Evolutionary conservation across 2,888 invertebrate genomes (phyloP).

Genomic region (Dryocosmus kuriphilus): DNA sequence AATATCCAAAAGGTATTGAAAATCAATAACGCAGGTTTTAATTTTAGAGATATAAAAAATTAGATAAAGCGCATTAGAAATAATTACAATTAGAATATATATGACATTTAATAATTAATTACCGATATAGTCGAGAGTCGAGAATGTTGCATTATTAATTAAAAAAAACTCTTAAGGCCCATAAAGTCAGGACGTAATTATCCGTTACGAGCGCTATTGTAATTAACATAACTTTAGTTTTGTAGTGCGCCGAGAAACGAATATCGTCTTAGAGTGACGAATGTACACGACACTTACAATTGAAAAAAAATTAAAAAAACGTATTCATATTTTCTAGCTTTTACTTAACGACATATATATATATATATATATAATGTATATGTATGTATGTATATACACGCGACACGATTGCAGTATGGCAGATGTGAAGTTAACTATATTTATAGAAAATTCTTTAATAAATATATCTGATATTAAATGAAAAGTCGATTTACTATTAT

Average conservation of each 20-base stretch:
- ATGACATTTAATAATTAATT: neutral
- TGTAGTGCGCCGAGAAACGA: constrained; percentile 34
- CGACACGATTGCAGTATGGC: constrained; percentile 59
- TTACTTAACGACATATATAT: constrained; percentile 62
- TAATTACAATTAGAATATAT: neutral
- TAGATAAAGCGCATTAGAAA: constrained; percentile 8
- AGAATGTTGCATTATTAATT: constrained; percentile 5
- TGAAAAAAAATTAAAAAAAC: constrained; percentile 45
- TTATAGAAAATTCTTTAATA: constrained; percentile 73
- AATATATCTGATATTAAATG: constrained; percentile 49
- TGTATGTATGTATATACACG: constrained; percentile 31
- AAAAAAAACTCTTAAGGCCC: constrained; percentile 5
- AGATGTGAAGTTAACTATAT: constrained; percentile 75
- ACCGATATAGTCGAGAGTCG: neutral
- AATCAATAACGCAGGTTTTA: constrained; percentile 53
- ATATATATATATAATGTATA: constrained; percentile 43
- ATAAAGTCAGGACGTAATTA: constrained; percentile 17
- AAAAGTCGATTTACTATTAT: constrained; percentile 50
- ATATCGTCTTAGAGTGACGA: constrained; percentile 45
- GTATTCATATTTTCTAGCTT: constrained; percentile 74
- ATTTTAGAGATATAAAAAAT: constrained; percentile 53
- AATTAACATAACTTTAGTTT: constrained; percentile 37
- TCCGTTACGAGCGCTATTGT: constrained; percentile 15
- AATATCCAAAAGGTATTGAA: constrained; percentile 75
- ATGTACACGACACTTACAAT: constrained; percentile 35